Conservation (phyloP, 2,797 vertebrate genomes). For the Mionectes olivaceus region DNA sequence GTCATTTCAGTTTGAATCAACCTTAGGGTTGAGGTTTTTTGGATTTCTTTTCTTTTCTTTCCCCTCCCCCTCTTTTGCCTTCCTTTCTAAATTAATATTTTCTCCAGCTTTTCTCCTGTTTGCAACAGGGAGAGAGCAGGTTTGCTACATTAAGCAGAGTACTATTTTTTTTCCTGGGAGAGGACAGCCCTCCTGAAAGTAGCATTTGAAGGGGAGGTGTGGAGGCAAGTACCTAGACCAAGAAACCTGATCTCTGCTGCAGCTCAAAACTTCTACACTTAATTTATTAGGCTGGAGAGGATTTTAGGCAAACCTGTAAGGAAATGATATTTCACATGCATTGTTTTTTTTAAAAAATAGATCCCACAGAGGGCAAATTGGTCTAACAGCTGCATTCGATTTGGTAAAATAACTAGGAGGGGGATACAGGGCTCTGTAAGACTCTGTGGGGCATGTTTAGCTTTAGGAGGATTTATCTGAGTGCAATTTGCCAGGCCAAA, state of each 20-base stretch:
- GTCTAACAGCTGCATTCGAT: constrained; percentile 79
- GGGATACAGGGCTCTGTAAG: constrained; percentile 62
- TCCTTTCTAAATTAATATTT: constrained; percentile 52
- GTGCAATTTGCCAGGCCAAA: constrained; percentile 58
- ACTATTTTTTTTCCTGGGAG: background rate
- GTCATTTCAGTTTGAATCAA: constrained; percentile 73
- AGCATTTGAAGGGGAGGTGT: constrained; percentile 1
- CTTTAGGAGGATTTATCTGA: constrained; percentile 73
- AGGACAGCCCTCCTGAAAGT: background rate
- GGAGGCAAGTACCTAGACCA: constrained; percentile 43
- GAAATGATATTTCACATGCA: constrained; percentile 73
- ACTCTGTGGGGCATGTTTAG: constrained; percentile 69
- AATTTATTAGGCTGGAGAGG: constrained; percentile 75
- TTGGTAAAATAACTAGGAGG: constrained; percentile 74
- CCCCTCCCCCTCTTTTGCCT: constrained; percentile 1
- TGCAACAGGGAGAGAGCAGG: constrained; percentile 3
- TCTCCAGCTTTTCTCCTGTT: constrained; percentile 16
- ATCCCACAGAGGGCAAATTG: constrained; percentile 67
- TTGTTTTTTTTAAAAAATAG: constrained; percentile 74
- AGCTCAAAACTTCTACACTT: constrained; percentile 71
- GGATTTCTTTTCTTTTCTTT: constrained; percentile 4
- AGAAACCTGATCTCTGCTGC: constrained; percentile 71
- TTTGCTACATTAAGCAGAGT: background rate
- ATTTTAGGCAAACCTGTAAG: constrained; percentile 78
- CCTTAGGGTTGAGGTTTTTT: background rate